Evolutionary conservation across 2,888 invertebrate species (phyloP), one percentile per base, ranked within the genome.

Genomic region (Hecatera dysodea): DNA sequence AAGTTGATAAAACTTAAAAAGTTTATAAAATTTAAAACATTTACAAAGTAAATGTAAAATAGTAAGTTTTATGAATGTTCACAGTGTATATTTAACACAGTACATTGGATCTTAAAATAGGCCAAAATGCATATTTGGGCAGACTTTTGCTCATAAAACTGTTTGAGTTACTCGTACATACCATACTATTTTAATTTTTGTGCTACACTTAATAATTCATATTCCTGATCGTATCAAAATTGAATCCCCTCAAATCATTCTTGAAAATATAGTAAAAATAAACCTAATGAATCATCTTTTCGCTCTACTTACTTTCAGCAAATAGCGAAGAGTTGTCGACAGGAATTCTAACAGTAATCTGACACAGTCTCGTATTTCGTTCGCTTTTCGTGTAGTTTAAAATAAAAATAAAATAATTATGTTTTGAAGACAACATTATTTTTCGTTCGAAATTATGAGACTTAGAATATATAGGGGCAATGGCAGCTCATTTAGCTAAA

Each of bases 221-320:
- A 56, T 22, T 55, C 4, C 15, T 33, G 6, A 56, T 36, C 8
- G 15, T 44, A 9, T 22, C 19, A 39, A 52, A 48, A 50, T 48
- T 33, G 15, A 50, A 59, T 24, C 39, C 17, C 15, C n/a, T 2
- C 55, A 22, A 22, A 15, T 46, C 39, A 24, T 46, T 29, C 0
- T 29, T 36, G 55, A 36, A 69, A 46, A 68, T 56, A 17, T 57
- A n/a, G 29, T 57, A 29, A 39, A 33, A 52, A 7, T 33, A n/a
- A 57, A 42, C 1, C 24, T 22, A 29, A 46, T 33, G 29, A n/a
- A 42, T 4, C 17, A n/a, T 60, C n/a, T 52, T 27, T 19, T 33
- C 24, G 15, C 19, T 15, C 22, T 19, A 44, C 15, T 59, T 70
- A 44, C 27, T 50, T 15, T 24, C 24, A 27, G 17, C 9, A 11